Evolutionary conservation across 1,140 invertebrate genomes (phyloP), one percentile per base, ranked within the genome.

Genomic region (Drosophila sturtevanti): DNA sequence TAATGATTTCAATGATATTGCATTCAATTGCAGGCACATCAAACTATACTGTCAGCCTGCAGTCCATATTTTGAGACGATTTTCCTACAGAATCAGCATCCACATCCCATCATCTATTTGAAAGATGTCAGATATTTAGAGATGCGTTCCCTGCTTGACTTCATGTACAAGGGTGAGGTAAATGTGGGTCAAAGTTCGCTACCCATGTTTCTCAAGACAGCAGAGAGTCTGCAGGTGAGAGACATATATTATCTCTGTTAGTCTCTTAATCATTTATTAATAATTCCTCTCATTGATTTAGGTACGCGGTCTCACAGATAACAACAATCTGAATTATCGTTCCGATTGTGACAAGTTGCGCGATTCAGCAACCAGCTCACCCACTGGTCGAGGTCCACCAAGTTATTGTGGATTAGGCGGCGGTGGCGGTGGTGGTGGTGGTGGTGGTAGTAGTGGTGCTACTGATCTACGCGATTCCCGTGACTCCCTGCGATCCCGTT

Each of bases 41-140:
- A 98, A 93, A 97, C 97, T 64, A 97, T 98, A 92, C 93, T 98
- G 59, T 98, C 97, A 51, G 97, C 97, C 74, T 98, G 97, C 93
- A 98, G 97, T 93, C 96, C 97, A 62, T 98, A 98, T 93, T 98
- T 98, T 93, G 97, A 98, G 94, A 96, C 94, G 92, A 95, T 98
- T 93, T 98, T 98, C 93, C 94, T 98, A 81, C 95, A 97, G 93
- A 98, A 97, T 92, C 95, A 94, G 74, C 97, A 97, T 93, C 96
- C 97, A 90, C 97, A 98, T 93, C 97, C 97, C 52, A 98, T 98
- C 90, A 97, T 98, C 93, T 97, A 97, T 92, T 94, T 97, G 87
- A 97, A 96, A 94, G 96, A 97, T 95, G 96, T 98, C 84, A 94
- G 96, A 92, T 95, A 95, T 91, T 95, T 94, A 81, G 96, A 97